Evolutionary conservation across 2,888 invertebrate species (phyloP), one percentile per base, ranked within the genome.

Genomic region (Drosophila colorata): DNA sequence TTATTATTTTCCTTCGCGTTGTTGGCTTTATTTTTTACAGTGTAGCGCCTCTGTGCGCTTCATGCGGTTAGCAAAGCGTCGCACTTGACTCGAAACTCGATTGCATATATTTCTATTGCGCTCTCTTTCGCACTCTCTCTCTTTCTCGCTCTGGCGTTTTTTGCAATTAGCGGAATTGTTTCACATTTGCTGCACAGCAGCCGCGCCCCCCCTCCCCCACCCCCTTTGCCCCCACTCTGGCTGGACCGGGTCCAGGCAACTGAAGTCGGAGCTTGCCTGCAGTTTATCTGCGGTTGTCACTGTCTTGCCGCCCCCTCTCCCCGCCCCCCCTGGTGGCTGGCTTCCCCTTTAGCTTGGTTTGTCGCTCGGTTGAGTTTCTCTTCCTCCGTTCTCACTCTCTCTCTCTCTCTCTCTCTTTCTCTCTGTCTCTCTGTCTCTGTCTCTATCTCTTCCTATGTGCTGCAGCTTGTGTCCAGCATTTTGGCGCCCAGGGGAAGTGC

Each of bases 91-190:
- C 38, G 37, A 60, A 59, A 38, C 48, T 48, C 48, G 28, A 57
- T 56, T 51, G 13, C 4, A 33, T 13, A 33, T 46, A 35, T 8
- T 23, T 40, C n/a, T 23, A 8, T 8, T 33, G 40, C 18, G 11
- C 16, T 16, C 31, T 25, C 23, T 25, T 2, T 40, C 31, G 25
- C 14, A 4, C 46, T 14, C 38, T 11, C 35, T 37, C 13, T 35
- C 11, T 13, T 16, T 16, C 20, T n/a, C 31, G 4, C 33, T 16
- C 28, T 43, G 43, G 63, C 25, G 74, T 78, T 78, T 83, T 86
- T 83, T 83, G 83, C 87, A 83, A 83, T 83, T 83, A 83, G 83
- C 83, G 79, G 81, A 86, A 83, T 83, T 86, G 87, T 83, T 83
- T 86, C 84, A 80, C 87, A 83, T 86, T 86, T 61, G 66, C 72